Base-by-base conservation (phyloP, 2,888 invertebrate genomes). In the Caenorhabditis angaria region DNA sequence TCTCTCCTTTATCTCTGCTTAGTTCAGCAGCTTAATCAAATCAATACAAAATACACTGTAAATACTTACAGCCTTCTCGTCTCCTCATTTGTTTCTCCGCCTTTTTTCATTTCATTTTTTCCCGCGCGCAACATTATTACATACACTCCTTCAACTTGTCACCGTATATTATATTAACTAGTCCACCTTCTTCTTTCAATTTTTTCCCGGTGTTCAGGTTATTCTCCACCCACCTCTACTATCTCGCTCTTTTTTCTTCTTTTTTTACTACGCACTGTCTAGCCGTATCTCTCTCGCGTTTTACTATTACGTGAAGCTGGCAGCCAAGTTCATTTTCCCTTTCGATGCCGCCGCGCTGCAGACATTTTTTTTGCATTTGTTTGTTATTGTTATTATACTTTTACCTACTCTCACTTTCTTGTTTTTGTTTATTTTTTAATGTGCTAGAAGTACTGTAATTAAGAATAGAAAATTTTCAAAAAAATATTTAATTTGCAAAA, bases 191-290 rank as follows among this genome's bases (percentile, higher is more conserved):
- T 32, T 32, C 10, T 68, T 68, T 68, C 68, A 63, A 67, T 68
- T 62, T 62, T 68, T 68, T 68, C 68, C 63, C 68, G 41, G 41
- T 68, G 63, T 63, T 68, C 68, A 58, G 61, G 53, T 47, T 57
- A 55, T 48, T 48, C 51, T 28, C 48, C 24, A 28, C 54, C 24
- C 47, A 51, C 58, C 48, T 25, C 58, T 41, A 35, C 35, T 51
- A 25, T 35, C 53, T 53, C 54, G 28, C 61, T 51, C 53, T 27
- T 35, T 41, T 61, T 61, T 5, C 27, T 6, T 55, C 24, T 55
- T 28, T 28, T 55, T 55, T 27, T 55, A n/a, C n/a, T 55, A n/a
- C 27, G 41, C 41, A 41, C 41, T 14, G 41, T 41, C 41, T 41
- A 32, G 41, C 41, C 41, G 10, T 18, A 3, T 12, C 18, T 41